Conservation (phyloP, 1,140 invertebrate species). For the Protaetia brevitarsis region DNA sequence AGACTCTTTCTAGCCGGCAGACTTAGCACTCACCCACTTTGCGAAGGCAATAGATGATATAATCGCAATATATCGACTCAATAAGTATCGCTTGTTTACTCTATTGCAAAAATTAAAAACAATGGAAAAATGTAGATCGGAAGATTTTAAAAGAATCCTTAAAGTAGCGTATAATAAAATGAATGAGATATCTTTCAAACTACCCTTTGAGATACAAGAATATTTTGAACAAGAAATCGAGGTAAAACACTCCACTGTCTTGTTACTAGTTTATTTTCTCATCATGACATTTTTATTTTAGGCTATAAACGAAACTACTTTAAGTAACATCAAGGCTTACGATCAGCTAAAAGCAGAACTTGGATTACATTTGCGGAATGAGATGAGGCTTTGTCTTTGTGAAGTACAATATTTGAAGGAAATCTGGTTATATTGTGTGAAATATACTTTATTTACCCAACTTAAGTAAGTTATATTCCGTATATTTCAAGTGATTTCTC, state of each 20-base stretch:
- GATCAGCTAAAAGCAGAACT: neutral
- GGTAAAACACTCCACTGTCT: neutral
- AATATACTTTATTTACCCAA: neutral
- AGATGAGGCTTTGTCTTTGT: neutral
- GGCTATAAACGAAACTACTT: constrained; percentile 4
- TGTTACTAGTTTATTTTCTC: neutral
- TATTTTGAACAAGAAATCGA: constrained; percentile 25
- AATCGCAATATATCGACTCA: neutral
- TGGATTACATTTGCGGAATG: neutral
- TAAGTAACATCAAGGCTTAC: constrained; percentile 11
- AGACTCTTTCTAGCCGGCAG: neutral
- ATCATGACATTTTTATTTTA: neutral
- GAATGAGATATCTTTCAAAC: constrained; percentile 11
- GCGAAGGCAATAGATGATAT: neutral
- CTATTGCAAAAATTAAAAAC: neutral
- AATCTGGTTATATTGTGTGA: neutral
- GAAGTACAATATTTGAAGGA: neutral
- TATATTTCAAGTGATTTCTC: neutral
- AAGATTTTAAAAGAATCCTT: constrained; percentile 12
- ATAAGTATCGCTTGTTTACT: neutral
- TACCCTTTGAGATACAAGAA: constrained; percentile 22
- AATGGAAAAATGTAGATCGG: neutral
- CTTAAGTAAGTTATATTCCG: constrained; percentile 23
- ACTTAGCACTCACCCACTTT: neutral
- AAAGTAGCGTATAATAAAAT: constrained; percentile 1